A percentile compares a stretch with the other conserved stretches of the same genome.
These are phyloP conservation scores for Psittacara wagleri DNA, from an alignment of 2,113 vertebrate species.

Conservation along the genomic window DNA sequence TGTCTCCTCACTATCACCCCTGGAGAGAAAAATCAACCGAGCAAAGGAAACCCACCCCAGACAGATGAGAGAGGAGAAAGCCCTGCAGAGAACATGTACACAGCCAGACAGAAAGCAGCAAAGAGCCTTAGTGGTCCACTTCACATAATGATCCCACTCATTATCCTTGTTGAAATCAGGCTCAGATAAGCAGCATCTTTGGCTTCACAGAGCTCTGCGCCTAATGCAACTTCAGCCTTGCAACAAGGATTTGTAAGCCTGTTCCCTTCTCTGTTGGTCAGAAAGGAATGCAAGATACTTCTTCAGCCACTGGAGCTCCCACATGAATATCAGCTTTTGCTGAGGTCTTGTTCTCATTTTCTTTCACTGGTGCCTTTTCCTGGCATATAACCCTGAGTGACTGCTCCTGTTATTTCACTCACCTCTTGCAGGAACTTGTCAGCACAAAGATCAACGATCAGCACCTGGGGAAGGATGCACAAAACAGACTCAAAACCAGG, in stretches of 20 bases:
- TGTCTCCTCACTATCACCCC: background rate
- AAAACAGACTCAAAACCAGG: background rate
- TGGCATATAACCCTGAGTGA: background rate
- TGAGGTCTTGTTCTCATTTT: background rate
- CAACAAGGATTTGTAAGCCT: background rate
- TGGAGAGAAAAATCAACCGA: background rate
- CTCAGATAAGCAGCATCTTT: background rate
- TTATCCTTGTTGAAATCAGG: background rate
- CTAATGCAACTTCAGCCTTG: background rate
- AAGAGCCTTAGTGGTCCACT: background rate
- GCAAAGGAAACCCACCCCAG: background rate
- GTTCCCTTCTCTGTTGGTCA: background rate
- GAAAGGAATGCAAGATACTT: background rate
- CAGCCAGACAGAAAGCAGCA: background rate
- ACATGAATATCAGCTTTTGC: background rate
- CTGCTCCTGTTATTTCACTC: conserved; percentile 63
- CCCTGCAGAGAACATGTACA: background rate
- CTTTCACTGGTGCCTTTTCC: background rate
- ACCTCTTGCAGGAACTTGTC: conserved; percentile 95
- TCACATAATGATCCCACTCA: background rate
- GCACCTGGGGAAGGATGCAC: conserved; percentile 81
- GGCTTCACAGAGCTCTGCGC: background rate
- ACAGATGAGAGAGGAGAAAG: background rate
- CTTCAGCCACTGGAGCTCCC: background rate
- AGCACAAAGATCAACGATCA: conserved; percentile 94